Evolutionary conservation across 2,888 invertebrate species (phyloP).

Genomic region (Eupithecia insigniata): DNA sequence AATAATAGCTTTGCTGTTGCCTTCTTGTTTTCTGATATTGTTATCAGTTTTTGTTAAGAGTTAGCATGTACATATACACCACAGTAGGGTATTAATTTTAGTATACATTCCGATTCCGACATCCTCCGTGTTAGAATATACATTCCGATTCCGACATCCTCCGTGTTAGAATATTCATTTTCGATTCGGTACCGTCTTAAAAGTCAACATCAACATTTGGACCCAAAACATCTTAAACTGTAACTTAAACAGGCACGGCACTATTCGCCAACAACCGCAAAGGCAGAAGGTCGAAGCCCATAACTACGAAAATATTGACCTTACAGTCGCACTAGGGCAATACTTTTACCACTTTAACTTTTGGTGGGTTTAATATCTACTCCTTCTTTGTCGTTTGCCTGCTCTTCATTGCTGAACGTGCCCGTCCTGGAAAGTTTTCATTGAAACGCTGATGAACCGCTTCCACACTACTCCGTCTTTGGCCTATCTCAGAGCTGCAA

Average conservation of each 20-base stretch:
- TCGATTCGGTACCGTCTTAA: not conserved
- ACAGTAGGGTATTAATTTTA: not conserved
- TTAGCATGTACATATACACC: too few species aligned
- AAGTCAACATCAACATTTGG: not conserved
- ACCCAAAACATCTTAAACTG: conserved; percentile 4
- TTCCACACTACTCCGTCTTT: too few species aligned
- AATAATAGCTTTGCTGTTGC: too few species aligned
- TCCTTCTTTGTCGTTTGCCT: too few species aligned
- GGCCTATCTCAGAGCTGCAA: too few species aligned
- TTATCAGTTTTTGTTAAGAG: too few species aligned
- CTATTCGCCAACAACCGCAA: conserved; percentile 32
- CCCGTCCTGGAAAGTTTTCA: too few species aligned
- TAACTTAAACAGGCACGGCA: conserved; percentile 7
- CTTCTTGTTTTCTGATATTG: too few species aligned
- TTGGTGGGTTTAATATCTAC: not conserved
- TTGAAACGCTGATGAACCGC: too few species aligned
- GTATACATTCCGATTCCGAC: not conserved
- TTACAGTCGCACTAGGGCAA: conserved; percentile 16
- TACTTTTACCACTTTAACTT: conserved; percentile 1
- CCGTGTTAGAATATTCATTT: not conserved
- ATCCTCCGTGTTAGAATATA: not conserved
- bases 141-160: not conserved
- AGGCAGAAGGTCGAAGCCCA: conserved; percentile 47
- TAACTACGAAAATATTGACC: conserved; percentile 58
- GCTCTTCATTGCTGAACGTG: too few species aligned